Conservation (phyloP, 1,140 invertebrate genomes). For the Metopolophium dirhodum region DNA sequence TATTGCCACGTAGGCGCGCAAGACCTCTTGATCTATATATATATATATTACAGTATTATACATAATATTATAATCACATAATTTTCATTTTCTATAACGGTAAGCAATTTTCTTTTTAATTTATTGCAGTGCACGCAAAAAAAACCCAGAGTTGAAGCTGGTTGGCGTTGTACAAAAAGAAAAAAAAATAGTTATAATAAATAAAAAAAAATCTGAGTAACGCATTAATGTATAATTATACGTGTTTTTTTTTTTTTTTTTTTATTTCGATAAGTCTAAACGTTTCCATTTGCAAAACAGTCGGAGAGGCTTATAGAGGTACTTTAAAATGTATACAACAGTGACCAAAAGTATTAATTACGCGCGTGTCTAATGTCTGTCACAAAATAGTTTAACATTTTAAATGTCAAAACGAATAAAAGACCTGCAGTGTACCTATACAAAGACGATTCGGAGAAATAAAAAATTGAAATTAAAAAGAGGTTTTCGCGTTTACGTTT, state of each 20-base stretch:
- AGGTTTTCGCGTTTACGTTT: background rate
- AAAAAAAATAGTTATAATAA: background rate
- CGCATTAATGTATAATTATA: background rate
- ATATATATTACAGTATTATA: too few relatives aligned
- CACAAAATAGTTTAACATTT: background rate
- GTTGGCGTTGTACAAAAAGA: background rate
- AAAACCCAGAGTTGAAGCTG: background rate
- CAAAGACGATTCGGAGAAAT: background rate
- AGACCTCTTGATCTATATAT: background rate
- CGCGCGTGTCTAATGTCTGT: background rate
- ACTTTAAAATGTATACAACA: background rate
- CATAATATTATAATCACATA: background rate
- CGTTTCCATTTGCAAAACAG: background rate
- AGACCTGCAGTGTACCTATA: background rate
- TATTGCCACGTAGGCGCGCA: background rate
- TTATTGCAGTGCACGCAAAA: background rate
- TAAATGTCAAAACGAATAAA: background rate
- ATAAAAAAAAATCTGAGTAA: background rate
- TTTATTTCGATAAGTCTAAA: background rate
- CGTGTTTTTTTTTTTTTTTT: background rate
- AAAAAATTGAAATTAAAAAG: background rate
- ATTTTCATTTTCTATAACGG: background rate
- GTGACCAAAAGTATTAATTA: background rate
- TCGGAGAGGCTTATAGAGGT: background rate
- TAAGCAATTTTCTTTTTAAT: constrained; percentile 1